phyloP scores from a whole-genome alignment of 37 sponge, comb jelly and placozoan genomes.

The Agelas oroides region DNA sequence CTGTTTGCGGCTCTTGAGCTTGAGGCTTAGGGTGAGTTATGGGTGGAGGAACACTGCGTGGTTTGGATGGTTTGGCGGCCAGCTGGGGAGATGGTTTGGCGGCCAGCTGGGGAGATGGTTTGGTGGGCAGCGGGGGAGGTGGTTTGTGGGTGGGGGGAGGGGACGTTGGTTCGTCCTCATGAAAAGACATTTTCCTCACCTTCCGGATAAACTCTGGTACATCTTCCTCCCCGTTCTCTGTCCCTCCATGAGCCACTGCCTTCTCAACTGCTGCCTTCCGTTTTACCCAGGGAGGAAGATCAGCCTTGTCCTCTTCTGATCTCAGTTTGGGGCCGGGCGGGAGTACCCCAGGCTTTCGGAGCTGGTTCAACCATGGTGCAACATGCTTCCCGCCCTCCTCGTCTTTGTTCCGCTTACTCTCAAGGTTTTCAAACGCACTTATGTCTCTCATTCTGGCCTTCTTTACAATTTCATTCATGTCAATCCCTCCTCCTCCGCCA shows the following conservation, averaged over 20 bases:
- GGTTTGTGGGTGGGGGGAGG: background rate
- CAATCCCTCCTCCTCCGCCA: slow-evolving; percentile 32
- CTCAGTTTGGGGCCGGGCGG: background rate
- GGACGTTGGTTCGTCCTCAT: background rate
- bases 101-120: background rate
- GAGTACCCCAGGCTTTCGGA: background rate
- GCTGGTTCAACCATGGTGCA: slow-evolving; percentile 57
- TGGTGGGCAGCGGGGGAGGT: background rate
- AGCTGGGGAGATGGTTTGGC: background rate
- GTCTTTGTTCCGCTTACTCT: slow-evolving; percentile 26
- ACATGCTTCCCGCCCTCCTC: slow-evolving; percentile 20
- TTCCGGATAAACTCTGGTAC: slow-evolving; percentile 58
- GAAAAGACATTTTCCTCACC: background rate
- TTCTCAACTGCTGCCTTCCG: background rate
- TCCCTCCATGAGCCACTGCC: background rate
- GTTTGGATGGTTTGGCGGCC: background rate
- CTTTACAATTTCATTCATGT: slow-evolving; percentile 61
- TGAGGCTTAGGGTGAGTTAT: background rate
- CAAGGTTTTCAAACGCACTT: slow-evolving; percentile 40
- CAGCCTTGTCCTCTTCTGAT: background rate
- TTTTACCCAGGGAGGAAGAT: slow-evolving; percentile 4
- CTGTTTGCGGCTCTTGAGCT: background rate
- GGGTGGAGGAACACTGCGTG: background rate
- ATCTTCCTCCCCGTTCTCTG: slow-evolving; percentile 13
- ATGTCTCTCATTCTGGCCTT: slow-evolving; percentile 11